Evolutionary conservation across 2,113 vertebrate species (phyloP), one percentile per base, ranked within the genome.

Genomic region (Toxostoma redivivum): DNA sequence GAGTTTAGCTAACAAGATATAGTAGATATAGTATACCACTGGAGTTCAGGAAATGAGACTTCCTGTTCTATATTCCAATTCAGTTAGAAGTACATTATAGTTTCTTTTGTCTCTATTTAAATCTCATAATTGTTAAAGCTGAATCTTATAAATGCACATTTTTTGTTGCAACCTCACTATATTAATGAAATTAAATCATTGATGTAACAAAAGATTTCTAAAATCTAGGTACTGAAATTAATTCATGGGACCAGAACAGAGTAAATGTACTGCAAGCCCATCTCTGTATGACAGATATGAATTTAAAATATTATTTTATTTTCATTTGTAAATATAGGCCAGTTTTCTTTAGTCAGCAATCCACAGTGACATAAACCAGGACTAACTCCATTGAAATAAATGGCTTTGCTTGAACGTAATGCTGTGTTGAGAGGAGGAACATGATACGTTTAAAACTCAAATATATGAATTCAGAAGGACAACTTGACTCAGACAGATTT

Each of bases 91-190:
- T 70, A 25, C 66, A 47, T 88, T 95, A 90, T 37, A 9, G 56
- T 74, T 92, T 94, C 67, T 90, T 96, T 72, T 86, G 65, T 92
- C 77, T 88, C 44, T 64, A n/a, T 91, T 95, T 84, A 86, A 92
- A 86, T 84, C 48, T 90, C 90, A 74, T 61, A 73, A 94, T 86
- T 72, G 30, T 38, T 88, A 86, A 94, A 97, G 25, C 22, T 64
- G 42, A 81, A 56, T 28, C 38, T 71, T 83, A 48, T 58, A 96
- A 73, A 81, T 89, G 70, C 15, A 48, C 37, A 48, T 57, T 72
- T 71, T 96, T 70, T 94, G 91, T 93, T 81, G n/a, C 60, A 95
- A 31, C 40, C 53, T 92, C 23, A 58, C 74, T 70, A 9, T 69
- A 72, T 90, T 91, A 77, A 81, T n/a, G 11, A 90, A 84, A 90